A percentile compares a stretch with the other conserved stretches of the same genome.
Conservation (phyloP, 1,140 invertebrate genomes). For the Diorhabda carinulata region DNA sequence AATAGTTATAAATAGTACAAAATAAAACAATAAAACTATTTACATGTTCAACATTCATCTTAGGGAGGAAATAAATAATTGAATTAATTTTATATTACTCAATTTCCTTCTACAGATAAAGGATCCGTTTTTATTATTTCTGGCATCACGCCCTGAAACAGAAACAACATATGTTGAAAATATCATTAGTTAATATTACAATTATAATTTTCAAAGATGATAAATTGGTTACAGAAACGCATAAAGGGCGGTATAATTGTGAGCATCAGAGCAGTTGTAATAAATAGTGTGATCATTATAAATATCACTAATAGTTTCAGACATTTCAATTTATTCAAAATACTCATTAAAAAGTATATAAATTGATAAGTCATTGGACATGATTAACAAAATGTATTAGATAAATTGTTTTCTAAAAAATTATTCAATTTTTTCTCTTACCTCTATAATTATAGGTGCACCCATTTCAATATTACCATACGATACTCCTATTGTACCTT, state of each 20-base stretch:
- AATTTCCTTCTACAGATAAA: conserved; percentile 25
- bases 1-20: background rate
- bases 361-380: background rate
- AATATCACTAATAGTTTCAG: too few relatives aligned
- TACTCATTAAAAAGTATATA: background rate
- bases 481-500: conserved; percentile 38
- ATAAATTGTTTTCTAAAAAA: background rate
- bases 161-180: background rate
- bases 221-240: too few relatives aligned
- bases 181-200: too few relatives aligned
- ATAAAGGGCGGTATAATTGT: too few relatives aligned
- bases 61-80: conserved; percentile 9
- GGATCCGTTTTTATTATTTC: conserved; percentile 42
- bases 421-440: conserved; percentile 23
- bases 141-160: conserved; percentile 39
- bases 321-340: background rate
- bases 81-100: background rate
- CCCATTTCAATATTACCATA: conserved; percentile 39
- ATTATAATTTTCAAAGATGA: too few relatives aligned
- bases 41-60: conserved; percentile 15
- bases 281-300: background rate
- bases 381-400: conserved; percentile 1
- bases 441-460: conserved; percentile 45
- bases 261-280: background rate
- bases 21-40: conserved; percentile 8